Evolutionary conservation across 23 tunicate genomes (phyloP), one percentile per base, ranked within the genome.

Genomic region (Ciona savignyi): DNA sequence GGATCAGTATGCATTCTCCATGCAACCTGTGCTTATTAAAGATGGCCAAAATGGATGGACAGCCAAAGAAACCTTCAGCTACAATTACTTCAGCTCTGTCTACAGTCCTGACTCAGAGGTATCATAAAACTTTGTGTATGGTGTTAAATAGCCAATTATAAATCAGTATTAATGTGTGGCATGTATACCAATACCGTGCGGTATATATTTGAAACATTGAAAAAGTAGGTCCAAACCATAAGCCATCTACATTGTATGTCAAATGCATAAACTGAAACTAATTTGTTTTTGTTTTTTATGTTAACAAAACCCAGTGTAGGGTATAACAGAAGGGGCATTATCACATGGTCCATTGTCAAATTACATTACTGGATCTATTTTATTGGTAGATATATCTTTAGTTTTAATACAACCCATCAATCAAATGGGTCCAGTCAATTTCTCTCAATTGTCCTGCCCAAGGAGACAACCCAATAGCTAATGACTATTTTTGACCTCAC

Each of bases 1-100:
- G 33, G 80, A 87, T 27, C 81, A 81, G 24, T 87, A 77, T 81
- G 87, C 87, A 2, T 87, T 81, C 62, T 35, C 82, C 1, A 87
- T 87, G 95, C 83, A 87, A 76, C 95, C 95, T 19, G 66, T 81
- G 4, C 51, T 87, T 19, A 48, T 87, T 33, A 84, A 87, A 76
- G 95, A 78, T 76, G 95, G 83, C 48, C 95, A 87, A 77, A 71
- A 76, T 0, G 86, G 78, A 25, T 87, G 95, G 95, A 81, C 79
- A 0, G 95, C 95, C 4, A 77, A 61, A 42, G 32, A 87, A 30
- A 63, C 67, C 1, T 87, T 87, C 63, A 80, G 77, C 70, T 87
- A 75, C 60, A 80, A 76, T 3, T 87, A 48, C 30, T 87, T 87
- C 68, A 63, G 88, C 1, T 29, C 49, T 1, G 70, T 87, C 20